Conservation (phyloP, 2,113 vertebrate genomes). For the Mola mola region DNA sequence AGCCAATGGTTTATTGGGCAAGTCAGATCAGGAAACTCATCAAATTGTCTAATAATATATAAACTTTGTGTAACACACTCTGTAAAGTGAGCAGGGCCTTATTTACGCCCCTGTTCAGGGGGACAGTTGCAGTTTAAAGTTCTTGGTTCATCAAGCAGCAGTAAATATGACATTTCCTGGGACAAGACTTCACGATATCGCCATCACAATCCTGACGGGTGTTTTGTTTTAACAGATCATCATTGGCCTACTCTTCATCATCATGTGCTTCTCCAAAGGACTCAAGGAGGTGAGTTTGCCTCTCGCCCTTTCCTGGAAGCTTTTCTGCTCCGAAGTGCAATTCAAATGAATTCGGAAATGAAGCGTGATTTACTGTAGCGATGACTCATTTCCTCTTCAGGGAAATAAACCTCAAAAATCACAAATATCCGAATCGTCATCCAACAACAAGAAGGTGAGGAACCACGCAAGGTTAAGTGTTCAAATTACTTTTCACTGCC, state of each 20-base stretch:
- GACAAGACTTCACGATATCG: no score
- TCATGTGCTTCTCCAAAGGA: conserved; percentile 72
- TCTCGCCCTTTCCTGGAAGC: no score
- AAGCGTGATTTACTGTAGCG: background rate
- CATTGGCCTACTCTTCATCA: conserved; percentile 65
- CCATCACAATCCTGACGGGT: no score
- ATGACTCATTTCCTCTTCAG: conserved; percentile 48
- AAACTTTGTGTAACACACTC: no score
- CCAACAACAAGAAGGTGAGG: conserved; percentile 66
- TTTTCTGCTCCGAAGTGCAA: background rate
- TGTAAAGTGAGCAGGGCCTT: no score
- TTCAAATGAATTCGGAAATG: background rate
- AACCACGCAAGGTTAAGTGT: background rate
- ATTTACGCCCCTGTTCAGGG: no score
- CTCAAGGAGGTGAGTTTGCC: conserved; percentile 64
- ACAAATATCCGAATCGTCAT: conserved; percentile 34
- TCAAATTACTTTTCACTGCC: background rate
- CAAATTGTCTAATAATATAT: no score
- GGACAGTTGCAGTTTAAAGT: no score
- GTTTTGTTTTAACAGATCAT: conserved; percentile 43
- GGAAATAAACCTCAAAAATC: conserved; percentile 41
- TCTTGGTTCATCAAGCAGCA: no score
- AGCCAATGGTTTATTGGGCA: no score
- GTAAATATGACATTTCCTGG: no score
- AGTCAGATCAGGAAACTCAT: no score